Evolutionary conservation across 64 coral and sea anemone species (phyloP), one percentile per base, ranked within the genome.

Genomic region (Catalaphyllia jardinei): DNA sequence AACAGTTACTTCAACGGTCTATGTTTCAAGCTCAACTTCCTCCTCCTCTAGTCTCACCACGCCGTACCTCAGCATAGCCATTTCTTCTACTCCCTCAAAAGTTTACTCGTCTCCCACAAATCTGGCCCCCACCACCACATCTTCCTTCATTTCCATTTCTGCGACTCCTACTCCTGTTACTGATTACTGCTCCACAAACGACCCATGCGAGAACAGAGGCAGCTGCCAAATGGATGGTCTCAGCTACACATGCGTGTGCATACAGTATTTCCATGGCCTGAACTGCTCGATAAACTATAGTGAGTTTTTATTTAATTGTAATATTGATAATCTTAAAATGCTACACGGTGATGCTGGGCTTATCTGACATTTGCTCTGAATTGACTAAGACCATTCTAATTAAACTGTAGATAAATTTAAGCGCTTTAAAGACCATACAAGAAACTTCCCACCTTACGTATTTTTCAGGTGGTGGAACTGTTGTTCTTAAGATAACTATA

Each of bases 141-240:
- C 9, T 12, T 29, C 27, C 6, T 10, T 11, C 10, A 7, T 3
- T 25, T 52, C 75, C 22, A 62, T 30, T 6, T 61, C 29, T 25
- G 17, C 52, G 0, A 20, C 78, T 62, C 14, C 57, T 31, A 16
- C n/a, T 31, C 8, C 27, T 17, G 12, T 31, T 14, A 29, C 52
- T 18, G 50, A 80, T 31, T 6, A 60, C 28, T 80, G 78, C 17
- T 29, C 52, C 25, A 31, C 28, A 13, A 24, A 31, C 25, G 8
- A 80, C 14, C 52, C 52, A 29, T 80, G 78, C 18, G 78, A 80
- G 29, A 61, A 80, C 55, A 28, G 78, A 19, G 78, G 78, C 57
- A 17, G 12, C 0, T 80, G 78, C 57, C 52, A 31, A 55, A 29
- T 19, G 14, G 55, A 80, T 10, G 78, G 52, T 31, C 1, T 62